A percentile compares a stretch with the other conserved stretches of the same genome.
Evolutionary conservation across 2,113 vertebrate genomes (phyloP).

Genomic region (Hoplias malabaricus): DNA sequence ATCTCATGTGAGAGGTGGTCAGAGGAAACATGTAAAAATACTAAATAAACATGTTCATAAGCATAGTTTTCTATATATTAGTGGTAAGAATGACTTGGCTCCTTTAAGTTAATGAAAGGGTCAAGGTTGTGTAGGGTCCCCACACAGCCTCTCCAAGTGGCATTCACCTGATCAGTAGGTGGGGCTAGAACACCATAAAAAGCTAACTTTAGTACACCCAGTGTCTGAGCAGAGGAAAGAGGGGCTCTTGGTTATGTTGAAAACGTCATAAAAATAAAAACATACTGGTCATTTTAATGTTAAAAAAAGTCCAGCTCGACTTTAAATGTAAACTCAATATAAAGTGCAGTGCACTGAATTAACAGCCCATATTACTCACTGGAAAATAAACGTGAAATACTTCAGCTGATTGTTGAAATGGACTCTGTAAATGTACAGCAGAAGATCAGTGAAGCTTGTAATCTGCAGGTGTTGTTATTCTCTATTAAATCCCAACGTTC

Average conservation of each 20-base stretch:
- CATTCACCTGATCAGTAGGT: constrained; percentile 61
- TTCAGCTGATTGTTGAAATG: background rate
- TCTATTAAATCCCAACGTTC: background rate
- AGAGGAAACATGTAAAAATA: too few species aligned
- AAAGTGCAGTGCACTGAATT: background rate
- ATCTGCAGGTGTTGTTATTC: background rate
- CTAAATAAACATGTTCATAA: too few species aligned
- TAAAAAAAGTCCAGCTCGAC: background rate
- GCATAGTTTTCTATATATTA: too few species aligned
- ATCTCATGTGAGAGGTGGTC: too few species aligned
- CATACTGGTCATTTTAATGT: background rate
- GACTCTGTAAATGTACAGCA: background rate
- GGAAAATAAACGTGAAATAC: background rate
- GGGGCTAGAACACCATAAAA: constrained; percentile 65
- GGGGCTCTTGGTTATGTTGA: background rate
- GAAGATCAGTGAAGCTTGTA: background rate
- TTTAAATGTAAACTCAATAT: background rate
- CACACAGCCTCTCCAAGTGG: background rate
- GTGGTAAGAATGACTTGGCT: too few species aligned
- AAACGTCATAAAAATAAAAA: background rate
- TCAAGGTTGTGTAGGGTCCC: background rate
- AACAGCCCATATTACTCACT: background rate
- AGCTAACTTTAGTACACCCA: background rate
- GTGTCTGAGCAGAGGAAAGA: background rate
- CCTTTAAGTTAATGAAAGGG: too few species aligned